Conservation (phyloP, 2,113 vertebrate species). For the Conger conger region DNA sequence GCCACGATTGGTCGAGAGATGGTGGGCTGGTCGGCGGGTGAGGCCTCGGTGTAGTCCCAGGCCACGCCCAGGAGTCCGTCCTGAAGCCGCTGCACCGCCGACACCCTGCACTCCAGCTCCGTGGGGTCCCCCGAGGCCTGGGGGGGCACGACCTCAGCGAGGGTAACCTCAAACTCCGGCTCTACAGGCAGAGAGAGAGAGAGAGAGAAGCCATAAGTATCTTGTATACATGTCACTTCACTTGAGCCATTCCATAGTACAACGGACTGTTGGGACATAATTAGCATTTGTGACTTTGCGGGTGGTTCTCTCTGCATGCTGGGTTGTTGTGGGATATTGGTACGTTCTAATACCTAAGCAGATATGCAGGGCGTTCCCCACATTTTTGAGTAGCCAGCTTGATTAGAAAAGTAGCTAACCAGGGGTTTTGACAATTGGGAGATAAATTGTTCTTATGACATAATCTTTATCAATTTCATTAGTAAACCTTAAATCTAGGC, state of each 20-base stretch:
- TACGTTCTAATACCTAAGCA: too few species aligned
- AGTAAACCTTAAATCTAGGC: too few species aligned
- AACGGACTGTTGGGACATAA: not conserved
- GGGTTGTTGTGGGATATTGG: too few species aligned
- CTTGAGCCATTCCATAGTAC: not conserved
- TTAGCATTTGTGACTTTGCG: not conserved
- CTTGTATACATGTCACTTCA: too few species aligned
- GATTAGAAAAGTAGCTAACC: too few species aligned
- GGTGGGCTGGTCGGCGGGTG: conserved; percentile 14
- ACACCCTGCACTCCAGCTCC: conserved; percentile 78
- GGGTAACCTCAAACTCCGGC: conserved; percentile 72
- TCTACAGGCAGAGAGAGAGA: conserved; percentile 62
- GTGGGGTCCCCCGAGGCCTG: conserved; percentile 78
- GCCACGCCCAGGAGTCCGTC: conserved; percentile 68
- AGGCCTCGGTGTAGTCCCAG: conserved; percentile 76
- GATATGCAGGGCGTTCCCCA: too few species aligned
- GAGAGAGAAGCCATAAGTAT: not conserved
- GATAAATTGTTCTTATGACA: too few species aligned
- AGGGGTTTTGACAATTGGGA: too few species aligned
- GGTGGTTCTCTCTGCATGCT: too few species aligned
- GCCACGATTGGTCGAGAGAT: conserved; percentile 65
- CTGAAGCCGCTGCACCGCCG: conserved; percentile 56
- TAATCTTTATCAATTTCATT: too few species aligned
- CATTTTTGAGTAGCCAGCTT: too few species aligned
- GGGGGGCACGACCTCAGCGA: conserved; percentile 69